Conservation (phyloP, 2,113 vertebrate genomes). For the Chitala chitala region DNA sequence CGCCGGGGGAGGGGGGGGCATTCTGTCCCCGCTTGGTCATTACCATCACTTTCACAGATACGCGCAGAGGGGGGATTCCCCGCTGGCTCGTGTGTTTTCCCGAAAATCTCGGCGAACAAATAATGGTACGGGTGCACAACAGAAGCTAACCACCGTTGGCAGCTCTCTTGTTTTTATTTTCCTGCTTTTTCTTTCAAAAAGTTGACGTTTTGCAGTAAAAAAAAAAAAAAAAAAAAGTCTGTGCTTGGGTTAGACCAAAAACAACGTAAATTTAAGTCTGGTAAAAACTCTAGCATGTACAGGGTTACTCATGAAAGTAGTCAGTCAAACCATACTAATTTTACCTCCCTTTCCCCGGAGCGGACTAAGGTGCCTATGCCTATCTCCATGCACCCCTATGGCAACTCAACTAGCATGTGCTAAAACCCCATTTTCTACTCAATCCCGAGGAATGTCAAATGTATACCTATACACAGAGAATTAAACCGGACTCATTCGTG, state of each 20-base stretch:
- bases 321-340: constrained; percentile 65
- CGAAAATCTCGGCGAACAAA: constrained; percentile 57
- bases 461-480: constrained; percentile 71
- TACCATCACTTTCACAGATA: constrained; percentile 67
- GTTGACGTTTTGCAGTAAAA: constrained; percentile 78
- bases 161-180: constrained; percentile 30
- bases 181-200: constrained; percentile 59
- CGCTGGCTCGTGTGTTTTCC: constrained; percentile 28
- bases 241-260: constrained; percentile 83
- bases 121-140: constrained; percentile 62
- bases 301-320: constrained; percentile 68
- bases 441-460: constrained; percentile 69
- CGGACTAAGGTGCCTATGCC: constrained; percentile 55
- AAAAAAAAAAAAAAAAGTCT: constrained; percentile 91
- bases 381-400: constrained; percentile 61
- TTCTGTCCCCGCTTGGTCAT: constrained; percentile 63
- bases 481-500: constrained; percentile 50
- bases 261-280: constrained; percentile 75
- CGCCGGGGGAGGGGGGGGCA: constrained; percentile 71
- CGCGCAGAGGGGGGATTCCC: constrained; percentile 60
- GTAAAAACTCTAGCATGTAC: constrained; percentile 70
- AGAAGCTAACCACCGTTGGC: constrained; percentile 49
- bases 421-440: constrained; percentile 69
- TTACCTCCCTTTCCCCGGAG: constrained; percentile 63
- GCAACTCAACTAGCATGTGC: constrained; percentile 71